Evolutionary conservation across 2,113 vertebrate genomes (phyloP), one percentile per base, ranked within the genome.

Genomic region (Tamias sibiricus): DNA sequence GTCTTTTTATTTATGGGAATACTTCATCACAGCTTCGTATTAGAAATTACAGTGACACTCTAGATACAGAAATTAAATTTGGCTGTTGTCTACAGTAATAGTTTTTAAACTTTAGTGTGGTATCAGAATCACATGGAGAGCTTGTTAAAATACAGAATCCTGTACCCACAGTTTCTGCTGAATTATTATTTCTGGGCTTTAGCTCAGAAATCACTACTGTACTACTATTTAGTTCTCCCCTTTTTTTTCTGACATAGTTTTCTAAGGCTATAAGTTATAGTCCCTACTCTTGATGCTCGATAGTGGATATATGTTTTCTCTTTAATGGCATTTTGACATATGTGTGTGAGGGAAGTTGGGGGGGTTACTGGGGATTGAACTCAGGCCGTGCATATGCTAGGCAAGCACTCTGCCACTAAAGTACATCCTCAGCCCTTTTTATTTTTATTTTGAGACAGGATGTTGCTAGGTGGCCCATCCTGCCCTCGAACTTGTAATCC

Each of bases 221-320:
- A 74, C 12, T 13, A 42, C 20, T 89, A 32, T 49, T 91, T 87
- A 62, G 66, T 90, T 87, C 19, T 72, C 62, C 81, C 10, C 52
- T 62, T 32, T 72, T 54, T 62, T 66, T 93, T 69, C 62, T 32
- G 13, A 69, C 6, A 26, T 93, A 69, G 75, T 82, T 90, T 84
- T 90, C 24, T 96, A 62, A 92, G 24, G 92, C 7, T 71, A 30
- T 76, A 93, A 93, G 80, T 90, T 80, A 68, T 40, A 90, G 24
- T 93, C 86, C 69, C 42, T 49, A 59, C 1, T 75, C 7, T 68
- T 79, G 54, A 8, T 92, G 17, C 47, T 83, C 42, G 52, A 72
- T 47, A 37, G 4, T 86, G 20, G 32, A 32, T 87, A 77, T 42
- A 28, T 54, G 14, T 79, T 90, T 95, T 85, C 68, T 93, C 40